Base-by-base conservation (phyloP, 2,888 invertebrate species). In the Thereva nobilitata region DNA sequence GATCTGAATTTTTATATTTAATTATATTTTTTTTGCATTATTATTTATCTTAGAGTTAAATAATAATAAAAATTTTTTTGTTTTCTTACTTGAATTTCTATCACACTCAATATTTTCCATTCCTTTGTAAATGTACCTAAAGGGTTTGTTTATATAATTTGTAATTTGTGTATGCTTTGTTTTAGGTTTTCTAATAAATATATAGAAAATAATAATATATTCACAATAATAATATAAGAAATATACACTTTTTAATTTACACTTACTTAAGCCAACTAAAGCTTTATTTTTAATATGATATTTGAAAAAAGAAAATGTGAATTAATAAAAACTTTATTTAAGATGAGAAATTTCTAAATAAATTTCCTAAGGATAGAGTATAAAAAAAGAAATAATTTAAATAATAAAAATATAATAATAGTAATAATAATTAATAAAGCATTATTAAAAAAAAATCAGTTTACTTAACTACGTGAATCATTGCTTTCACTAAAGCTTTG, bases 401-500 rank as follows among this genome's bases (percentile, higher is more conserved):
- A 38, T 35, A 9, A 23, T 12, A 55, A 40, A 55, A 40, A 40
- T 23, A 40, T 55, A 55, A 40, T 40, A 40, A 55, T 23, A 55
- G 4, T 42, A 42, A 42, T 42, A 42, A n/a, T 42, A 42, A 42
- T n/a, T 9, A 7, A 42, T 9, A 42, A 47, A 47, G 7, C n/a
- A 47, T 8, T 10, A 47, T 10, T 47, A n/a, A 12, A 10, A 2
- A 10, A 52, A 5, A n/a, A 50, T 23, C 50, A 10, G 53, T 53
- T 35, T 23, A 72, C 76, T 79, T 81, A 81, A 77, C 82, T 81
- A 70, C 82, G 76, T 55, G 82, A 81, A 74, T 81, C 81, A 71
- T 81, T 81, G 73, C 81, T 81, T 76, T 81, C 81, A 70, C 81
- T 81, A 74, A 80, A 80, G 73, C 81, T 81, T 72, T 81, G 80